Evolutionary conservation across 2,888 invertebrate genomes (phyloP).

Genomic region (Metallyticus violacea): DNA sequence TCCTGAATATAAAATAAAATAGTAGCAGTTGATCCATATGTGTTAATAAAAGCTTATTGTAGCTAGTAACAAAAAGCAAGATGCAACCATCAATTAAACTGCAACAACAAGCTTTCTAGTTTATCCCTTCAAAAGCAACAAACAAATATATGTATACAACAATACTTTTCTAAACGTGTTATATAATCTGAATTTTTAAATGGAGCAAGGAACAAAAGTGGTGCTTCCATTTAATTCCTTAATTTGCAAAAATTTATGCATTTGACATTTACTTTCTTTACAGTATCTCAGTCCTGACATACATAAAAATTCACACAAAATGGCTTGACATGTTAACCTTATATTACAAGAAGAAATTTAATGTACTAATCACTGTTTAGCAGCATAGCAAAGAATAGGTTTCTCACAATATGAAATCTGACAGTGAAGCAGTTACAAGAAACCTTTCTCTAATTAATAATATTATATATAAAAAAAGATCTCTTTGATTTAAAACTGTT

Average conservation of each 20-base stretch:
- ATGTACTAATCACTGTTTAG: neutral
- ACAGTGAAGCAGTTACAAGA: slow-evolving; percentile 22
- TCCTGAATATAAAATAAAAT: neutral
- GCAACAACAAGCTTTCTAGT: slow-evolving; percentile 3
- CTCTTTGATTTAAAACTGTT: slow-evolving; percentile 29
- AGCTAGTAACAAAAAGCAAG: slow-evolving; percentile 2
- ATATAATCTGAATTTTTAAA: neutral
- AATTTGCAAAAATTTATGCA: neutral
- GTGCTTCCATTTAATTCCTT: slow-evolving; percentile 4
- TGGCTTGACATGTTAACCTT: slow-evolving; percentile 17
- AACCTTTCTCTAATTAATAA: slow-evolving; percentile 20
- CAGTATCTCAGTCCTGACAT: slow-evolving; percentile 6
- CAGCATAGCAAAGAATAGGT: slow-evolving; percentile 14
- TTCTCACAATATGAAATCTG: slow-evolving; percentile 14
- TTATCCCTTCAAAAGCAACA: neutral
- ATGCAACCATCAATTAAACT: slow-evolving; percentile 12
- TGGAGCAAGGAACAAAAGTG: neutral
- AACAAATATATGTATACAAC: neutral
- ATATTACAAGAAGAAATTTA: slow-evolving; percentile 20
- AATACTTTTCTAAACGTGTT: neutral
- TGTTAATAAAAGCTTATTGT: neutral
- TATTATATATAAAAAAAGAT: slow-evolving; percentile 26
- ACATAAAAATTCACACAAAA: slow-evolving; percentile 10
- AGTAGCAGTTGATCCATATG: neutral
- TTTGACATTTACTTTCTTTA: neutral